Evolutionary conservation across 2,797 vertebrate genomes (phyloP), one percentile per base, ranked within the genome.

Genomic region (Esox masquinongy): DNA sequence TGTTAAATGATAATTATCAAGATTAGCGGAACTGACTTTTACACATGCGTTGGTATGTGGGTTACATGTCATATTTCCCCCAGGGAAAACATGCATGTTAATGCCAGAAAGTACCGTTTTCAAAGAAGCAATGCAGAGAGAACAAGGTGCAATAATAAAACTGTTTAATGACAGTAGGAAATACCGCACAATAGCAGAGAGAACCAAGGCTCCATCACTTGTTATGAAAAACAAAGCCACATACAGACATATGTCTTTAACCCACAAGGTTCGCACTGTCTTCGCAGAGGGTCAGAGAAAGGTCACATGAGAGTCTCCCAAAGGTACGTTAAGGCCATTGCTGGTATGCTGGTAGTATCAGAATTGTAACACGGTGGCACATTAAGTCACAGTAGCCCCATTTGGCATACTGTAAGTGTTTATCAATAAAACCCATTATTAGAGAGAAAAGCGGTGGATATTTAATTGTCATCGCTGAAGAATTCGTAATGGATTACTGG

Each of bases 261-360:
- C 26, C 29, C 29, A 39, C 11, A 19, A 22, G 53, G n/a, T 9
- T 56, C 53, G 16, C 22, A 61, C 29, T 31, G 29, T 59, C 43
- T 53, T 49, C 39, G 49, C 26, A 47, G 3, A 47, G 43, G 43
- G 43, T 47, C 43, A 47, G 43, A 47, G 43, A 47, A 61, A 24
- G 22, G 56, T 86, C 81, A 87, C 5, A 83, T 43, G 22, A 73
- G 17, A 79, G 77, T 80, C 69, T 24, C 76, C 82, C 66, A 82
- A 74, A 66, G 17, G 78, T 78, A 80, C 79, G 78, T 68, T 83
- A 84, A 90, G 85, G 88, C 85, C 26, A 67, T 87, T 79, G 73
- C 79, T 24, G 79, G 83, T 73, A 80, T 77, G 77, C 83, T 75
- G 80, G 81, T 80, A 66, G 74, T 72, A 85, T 83, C 85, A 77